Conservation (phyloP, 2,797 vertebrate genomes). For the Mormyrus hasselquistii region DNA sequence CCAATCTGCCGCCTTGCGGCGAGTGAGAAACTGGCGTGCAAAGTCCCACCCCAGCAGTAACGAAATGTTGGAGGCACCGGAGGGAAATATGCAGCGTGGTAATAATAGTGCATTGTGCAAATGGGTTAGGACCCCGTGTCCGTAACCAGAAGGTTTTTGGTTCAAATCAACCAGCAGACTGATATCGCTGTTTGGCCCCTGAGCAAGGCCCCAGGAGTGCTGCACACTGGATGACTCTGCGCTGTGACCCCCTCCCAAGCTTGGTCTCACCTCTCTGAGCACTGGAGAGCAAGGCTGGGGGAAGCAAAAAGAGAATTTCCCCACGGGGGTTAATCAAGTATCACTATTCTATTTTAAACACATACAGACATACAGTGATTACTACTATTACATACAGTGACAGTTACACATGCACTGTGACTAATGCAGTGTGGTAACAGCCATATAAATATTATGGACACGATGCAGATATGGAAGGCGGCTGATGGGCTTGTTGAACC, state of each 20-base stretch:
- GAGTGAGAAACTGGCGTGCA: not conserved
- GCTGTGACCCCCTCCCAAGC: not conserved
- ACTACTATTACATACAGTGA: not conserved
- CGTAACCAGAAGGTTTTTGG: not conserved
- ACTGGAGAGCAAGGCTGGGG: not conserved
- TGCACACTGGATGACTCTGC: not conserved
- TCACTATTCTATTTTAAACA: not conserved
- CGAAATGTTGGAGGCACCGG: not conserved
- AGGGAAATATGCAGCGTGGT: not conserved
- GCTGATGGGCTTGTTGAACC: not conserved
- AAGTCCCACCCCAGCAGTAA: not conserved
- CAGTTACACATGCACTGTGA: not conserved
- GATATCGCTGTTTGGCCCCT: not conserved
- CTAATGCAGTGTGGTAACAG: not conserved
- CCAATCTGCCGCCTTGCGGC: not conserved
- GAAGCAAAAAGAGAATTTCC: not conserved
- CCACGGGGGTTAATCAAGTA: not conserved
- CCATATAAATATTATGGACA: not conserved
- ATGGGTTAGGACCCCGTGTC: not conserved
- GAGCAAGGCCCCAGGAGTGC: not conserved
- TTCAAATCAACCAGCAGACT: not conserved
- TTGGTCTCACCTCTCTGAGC: not conserved
- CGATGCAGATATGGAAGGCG: not conserved
- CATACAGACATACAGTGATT: not conserved
- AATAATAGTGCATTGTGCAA: not conserved